Conservation (phyloP, 2,888 invertebrate species). For the Neoaliturus tenellus region DNA sequence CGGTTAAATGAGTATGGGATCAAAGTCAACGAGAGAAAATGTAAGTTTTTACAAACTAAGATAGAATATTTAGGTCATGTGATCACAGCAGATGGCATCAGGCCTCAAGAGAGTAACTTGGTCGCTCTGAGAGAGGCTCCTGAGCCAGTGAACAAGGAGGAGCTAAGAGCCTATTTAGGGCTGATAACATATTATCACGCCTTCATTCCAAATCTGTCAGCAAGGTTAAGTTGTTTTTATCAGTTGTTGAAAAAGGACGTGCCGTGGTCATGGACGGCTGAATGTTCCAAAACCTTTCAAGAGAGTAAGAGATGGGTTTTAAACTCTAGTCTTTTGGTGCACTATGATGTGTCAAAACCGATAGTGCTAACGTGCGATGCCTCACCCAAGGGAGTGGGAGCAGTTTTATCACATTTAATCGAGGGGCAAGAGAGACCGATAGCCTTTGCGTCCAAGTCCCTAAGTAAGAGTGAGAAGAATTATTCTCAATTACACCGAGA, state of each 20-base stretch:
- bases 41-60: not conserved
- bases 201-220: not conserved
- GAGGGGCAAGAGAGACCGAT: conserved; percentile 11
- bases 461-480: not conserved
- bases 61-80: not conserved
- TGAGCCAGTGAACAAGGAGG: not conserved
- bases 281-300: not conserved
- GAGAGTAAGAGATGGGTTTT: not conserved
- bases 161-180: not conserved
- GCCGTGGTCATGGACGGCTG: not conserved
- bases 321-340: not conserved
- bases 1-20: not conserved
- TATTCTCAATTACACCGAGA: conserved; percentile 53
- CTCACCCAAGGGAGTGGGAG: conserved; percentile 59
- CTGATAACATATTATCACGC: not conserved
- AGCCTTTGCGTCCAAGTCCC: not conserved
- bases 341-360: not conserved
- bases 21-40: not conserved
- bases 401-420: conserved; percentile 54
- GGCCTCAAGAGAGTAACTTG: not conserved
- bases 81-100: not conserved
- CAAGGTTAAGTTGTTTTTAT: not conserved
- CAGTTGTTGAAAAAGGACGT: not conserved
- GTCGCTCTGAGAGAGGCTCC: not conserved
- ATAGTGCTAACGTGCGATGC: conserved; percentile 57